Evolutionary conservation across 2,888 invertebrate genomes (phyloP).

Genomic region (Onthophagus sagittarius): DNA sequence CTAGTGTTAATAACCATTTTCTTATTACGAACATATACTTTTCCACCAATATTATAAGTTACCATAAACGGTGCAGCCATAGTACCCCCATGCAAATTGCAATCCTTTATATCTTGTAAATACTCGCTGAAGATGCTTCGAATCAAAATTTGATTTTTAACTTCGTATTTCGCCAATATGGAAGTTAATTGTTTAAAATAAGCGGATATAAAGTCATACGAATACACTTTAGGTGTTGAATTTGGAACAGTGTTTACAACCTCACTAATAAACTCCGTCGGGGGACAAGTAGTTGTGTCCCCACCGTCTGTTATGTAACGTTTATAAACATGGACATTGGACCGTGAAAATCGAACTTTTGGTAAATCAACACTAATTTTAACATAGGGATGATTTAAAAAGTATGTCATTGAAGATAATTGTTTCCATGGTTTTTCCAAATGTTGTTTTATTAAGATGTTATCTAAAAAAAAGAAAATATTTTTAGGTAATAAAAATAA

Average conservation of each 20-base stretch:
- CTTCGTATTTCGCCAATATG: constrained; percentile 12
- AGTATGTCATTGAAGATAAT: constrained; percentile 19
- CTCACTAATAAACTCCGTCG: constrained; percentile 19
- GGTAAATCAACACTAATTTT: constrained; percentile 27
- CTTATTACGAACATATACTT: constrained; percentile 27
- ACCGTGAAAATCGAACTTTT: constrained; percentile 25
- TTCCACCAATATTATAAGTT: constrained; percentile 27
- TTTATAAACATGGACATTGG: constrained; percentile 23
- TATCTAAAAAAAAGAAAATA: constrained; percentile 20
- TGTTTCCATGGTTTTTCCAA: constrained; percentile 25
- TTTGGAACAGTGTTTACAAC: constrained; percentile 16
- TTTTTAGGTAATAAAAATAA: background rate
- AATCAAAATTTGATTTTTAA: constrained; percentile 20
- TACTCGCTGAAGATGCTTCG: constrained; percentile 22
- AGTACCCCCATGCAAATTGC: constrained; percentile 19
- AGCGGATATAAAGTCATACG: constrained; percentile 23
- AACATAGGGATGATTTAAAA: constrained; percentile 28
- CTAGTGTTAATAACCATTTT: constrained; percentile 22
- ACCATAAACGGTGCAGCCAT: constrained; percentile 25
- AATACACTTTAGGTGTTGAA: constrained; percentile 19
- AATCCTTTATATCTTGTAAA: constrained; percentile 27
- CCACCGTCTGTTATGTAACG: constrained; percentile 25
- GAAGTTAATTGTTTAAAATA: constrained; percentile 27
- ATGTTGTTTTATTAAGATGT: constrained; percentile 27
- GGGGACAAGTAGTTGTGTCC: constrained; percentile 6